A percentile compares a stretch with the other conserved stretches of the same genome.
phyloP scores from a whole-genome alignment of 2,113 vertebrate species.

The Callipepla squamata region DNA sequence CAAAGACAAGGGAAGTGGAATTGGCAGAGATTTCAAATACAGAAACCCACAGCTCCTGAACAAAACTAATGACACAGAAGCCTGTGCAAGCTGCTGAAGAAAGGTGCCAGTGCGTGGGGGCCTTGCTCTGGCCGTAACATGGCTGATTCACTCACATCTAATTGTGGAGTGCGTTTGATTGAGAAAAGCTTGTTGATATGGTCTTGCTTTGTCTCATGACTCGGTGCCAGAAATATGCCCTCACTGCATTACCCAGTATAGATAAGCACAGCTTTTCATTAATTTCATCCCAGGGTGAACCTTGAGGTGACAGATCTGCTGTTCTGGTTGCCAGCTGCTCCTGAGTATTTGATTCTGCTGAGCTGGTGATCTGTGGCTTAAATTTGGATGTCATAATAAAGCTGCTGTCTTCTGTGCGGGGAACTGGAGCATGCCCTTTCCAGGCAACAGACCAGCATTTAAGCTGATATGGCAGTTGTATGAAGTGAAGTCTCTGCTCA shows the following conservation, averaged over 20 bases:
- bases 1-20: neutral
- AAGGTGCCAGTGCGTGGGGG: neutral
- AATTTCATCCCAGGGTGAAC: fast-evolving
- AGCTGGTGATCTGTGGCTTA: neutral
- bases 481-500: neutral
- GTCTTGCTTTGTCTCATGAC: fast-evolving
- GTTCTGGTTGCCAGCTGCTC: neutral
- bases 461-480: neutral
- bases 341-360: neutral
- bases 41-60: neutral
- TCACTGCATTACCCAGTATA: neutral
- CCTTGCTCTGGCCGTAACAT: neutral
- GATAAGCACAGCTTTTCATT: fast-evolving
- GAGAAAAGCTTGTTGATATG: neutral
- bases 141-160: neutral
- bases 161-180: neutral
- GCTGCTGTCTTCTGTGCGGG: neutral
- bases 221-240: neutral
- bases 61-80: neutral
- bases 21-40: neutral
- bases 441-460: neutral
- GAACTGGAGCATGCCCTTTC: neutral
- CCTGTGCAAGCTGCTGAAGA: neutral
- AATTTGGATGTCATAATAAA: neutral
- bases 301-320: neutral